A percentile compares a stretch with the other conserved stretches of the same genome.
Evolutionary conservation across 2,888 invertebrate species (phyloP).

Genomic region (Heliconius aoede): DNA sequence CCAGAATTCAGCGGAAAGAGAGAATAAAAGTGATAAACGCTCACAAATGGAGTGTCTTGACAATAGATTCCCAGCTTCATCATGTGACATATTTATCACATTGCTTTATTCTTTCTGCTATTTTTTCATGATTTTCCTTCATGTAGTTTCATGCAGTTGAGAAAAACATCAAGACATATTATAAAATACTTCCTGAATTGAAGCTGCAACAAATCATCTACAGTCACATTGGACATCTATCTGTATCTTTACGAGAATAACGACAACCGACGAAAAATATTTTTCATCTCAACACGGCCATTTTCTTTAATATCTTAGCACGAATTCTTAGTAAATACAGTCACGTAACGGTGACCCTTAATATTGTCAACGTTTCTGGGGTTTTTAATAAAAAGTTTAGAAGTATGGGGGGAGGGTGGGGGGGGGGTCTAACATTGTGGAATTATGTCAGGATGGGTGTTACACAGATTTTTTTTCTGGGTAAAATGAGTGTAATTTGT

Average conservation of each 20-base stretch:
- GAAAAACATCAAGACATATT: background rate
- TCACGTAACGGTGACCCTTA: conserved; percentile 42
- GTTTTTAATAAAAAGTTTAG: conserved; percentile 42
- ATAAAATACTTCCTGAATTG: background rate
- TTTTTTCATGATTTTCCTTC: too few species aligned
- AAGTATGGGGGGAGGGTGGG: conserved; percentile 23
- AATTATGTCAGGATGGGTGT: conserved; percentile 17
- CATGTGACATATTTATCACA: too few species aligned
- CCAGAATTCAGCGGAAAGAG: background rate
- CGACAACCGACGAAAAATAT: background rate
- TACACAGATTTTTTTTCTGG: conserved; percentile 4
- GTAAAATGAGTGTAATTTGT: conserved; percentile 26
- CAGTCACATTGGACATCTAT: background rate
- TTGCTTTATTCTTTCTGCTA: too few species aligned
- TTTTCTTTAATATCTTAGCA: conserved; percentile 40
- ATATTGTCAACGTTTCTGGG: conserved; percentile 36
- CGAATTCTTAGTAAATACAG: conserved; percentile 43
- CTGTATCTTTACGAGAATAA: background rate
- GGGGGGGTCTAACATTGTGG: conserved; percentile 21
- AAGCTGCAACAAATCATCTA: background rate
- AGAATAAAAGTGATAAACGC: background rate
- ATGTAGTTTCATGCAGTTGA: background rate
- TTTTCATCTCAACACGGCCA: conserved; percentile 1
- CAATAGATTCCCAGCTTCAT: background rate
- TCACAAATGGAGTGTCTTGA: background rate